These are phyloP conservation scores for Eciton burchellii DNA, from an alignment of 1,140 invertebrate genomes.

Conservation along the genomic window DNA sequence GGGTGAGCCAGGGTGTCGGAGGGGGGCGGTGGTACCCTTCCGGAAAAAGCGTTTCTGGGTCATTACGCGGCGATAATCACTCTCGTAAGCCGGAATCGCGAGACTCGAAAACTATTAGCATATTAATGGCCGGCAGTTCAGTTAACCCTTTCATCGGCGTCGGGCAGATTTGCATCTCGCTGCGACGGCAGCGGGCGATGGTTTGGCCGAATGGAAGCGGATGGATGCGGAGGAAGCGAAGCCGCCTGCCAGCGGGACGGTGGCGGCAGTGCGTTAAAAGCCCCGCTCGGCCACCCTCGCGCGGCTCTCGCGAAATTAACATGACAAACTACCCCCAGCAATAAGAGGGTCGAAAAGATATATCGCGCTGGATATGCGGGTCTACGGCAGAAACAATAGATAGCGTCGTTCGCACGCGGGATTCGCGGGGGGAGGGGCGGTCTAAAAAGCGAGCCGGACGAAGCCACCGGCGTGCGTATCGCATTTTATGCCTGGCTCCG, in stretches of 20 bases:
- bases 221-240: slow-evolving; percentile 57
- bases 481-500: slow-evolving; percentile 6
- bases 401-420: slow-evolving; percentile 63
- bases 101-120: slow-evolving; percentile 86
- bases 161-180: slow-evolving; percentile 84
- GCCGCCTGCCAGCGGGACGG: slow-evolving; percentile 72
- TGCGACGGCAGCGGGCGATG: slow-evolving; percentile 28
- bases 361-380: slow-evolving; percentile 84
- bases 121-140: slow-evolving; percentile 86
- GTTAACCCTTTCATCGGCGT: slow-evolving; percentile 86
- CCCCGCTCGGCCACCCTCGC: slow-evolving; percentile 80
- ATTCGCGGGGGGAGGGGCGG: neutral
- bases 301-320: slow-evolving; percentile 85
- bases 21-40: slow-evolving; percentile 78
- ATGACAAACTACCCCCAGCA: slow-evolving; percentile 86
- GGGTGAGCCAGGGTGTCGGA: neutral
- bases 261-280: slow-evolving; percentile 86
- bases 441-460: slow-evolving; percentile 67
- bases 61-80: slow-evolving; percentile 85
- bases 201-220: slow-evolving; percentile 65
- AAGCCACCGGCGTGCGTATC: slow-evolving; percentile 31
- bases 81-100: slow-evolving; percentile 84
- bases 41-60: slow-evolving; percentile 86
- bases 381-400: slow-evolving; percentile 85
- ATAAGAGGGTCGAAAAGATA: slow-evolving; percentile 85